Conservation (phyloP, 2,888 invertebrate species). For the Eilema griseolum region DNA sequence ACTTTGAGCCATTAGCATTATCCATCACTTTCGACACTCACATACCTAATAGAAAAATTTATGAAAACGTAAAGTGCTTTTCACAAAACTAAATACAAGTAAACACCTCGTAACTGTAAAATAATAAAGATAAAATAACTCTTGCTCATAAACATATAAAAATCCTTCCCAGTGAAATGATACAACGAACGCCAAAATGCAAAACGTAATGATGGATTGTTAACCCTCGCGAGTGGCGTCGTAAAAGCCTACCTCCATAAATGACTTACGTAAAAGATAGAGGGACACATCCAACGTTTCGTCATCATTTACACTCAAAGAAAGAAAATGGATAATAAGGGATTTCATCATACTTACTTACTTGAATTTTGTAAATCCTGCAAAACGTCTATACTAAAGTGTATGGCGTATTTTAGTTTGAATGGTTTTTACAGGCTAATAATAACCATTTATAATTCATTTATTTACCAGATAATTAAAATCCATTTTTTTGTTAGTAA, state of each 20-base stretch:
- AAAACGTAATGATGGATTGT: constrained; percentile 13
- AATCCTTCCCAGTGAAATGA: neutral
- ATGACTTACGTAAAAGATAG: constrained; percentile 15
- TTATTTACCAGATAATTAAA: too few relatives aligned
- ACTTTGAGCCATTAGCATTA: neutral
- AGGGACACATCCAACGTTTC: constrained; percentile 14
- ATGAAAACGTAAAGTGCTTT: neutral
- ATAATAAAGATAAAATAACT: neutral
- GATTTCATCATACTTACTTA: constrained; percentile 6
- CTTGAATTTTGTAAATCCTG: neutral
- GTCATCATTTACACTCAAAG: constrained; percentile 5
- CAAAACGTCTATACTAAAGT: too few relatives aligned
- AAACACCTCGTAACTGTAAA: constrained; percentile 3
- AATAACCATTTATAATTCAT: too few relatives aligned
- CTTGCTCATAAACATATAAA: neutral
- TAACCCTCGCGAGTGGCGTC: constrained; percentile 12
- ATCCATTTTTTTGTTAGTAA: too few relatives aligned
- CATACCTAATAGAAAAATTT: neutral
- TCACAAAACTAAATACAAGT: neutral
- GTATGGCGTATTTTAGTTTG: too few relatives aligned
- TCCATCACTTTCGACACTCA: neutral
- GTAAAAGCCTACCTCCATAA: constrained; percentile 14
- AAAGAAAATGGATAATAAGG: neutral
- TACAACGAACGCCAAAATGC: neutral
- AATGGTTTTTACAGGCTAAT: too few relatives aligned